Evolutionary conservation across 1,140 invertebrate genomes (phyloP).

Genomic region (Drosophila tropicalis): DNA sequence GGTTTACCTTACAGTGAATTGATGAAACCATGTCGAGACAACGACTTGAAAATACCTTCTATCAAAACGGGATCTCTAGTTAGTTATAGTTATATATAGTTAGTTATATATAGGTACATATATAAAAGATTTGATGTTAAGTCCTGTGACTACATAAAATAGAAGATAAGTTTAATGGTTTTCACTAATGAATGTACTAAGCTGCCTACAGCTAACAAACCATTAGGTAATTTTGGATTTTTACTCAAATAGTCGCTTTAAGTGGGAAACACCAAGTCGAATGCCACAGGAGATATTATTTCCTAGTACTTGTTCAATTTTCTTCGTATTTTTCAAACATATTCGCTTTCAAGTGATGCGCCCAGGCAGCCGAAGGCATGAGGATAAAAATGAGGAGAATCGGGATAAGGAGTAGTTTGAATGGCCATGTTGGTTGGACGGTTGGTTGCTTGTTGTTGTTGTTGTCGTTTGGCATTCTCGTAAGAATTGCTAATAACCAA

Average conservation of each 20-base stretch:
- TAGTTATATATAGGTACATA: too few relatives aligned
- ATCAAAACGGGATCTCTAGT: too few relatives aligned
- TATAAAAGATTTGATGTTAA: too few relatives aligned
- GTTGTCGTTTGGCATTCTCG: conserved; percentile 48
- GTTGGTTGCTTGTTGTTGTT: conserved; percentile 14
- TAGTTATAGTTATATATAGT: too few relatives aligned
- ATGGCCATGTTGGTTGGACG: conserved; percentile 6
- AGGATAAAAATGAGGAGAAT: background rate
- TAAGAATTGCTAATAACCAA: conserved; percentile 81
- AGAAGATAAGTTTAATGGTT: too few relatives aligned
- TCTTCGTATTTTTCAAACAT: conserved; percentile 52
- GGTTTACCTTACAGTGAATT: too few relatives aligned
- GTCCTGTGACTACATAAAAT: too few relatives aligned
- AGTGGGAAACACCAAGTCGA: background rate
- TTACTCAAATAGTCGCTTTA: background rate
- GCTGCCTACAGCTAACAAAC: too few relatives aligned
- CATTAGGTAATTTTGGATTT: too few relatives aligned
- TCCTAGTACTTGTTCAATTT: conserved; percentile 47
- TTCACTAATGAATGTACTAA: too few relatives aligned
- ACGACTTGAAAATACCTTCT: too few relatives aligned
- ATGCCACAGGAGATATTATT: background rate
- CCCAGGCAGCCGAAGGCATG: conserved; percentile 29
- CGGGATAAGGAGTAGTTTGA: background rate
- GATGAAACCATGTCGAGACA: too few relatives aligned
- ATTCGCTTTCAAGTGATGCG: conserved; percentile 64